These are phyloP conservation scores for Agrypnus murinus DNA, from an alignment of 2,888 invertebrate genomes.

Conservation along the genomic window DNA sequence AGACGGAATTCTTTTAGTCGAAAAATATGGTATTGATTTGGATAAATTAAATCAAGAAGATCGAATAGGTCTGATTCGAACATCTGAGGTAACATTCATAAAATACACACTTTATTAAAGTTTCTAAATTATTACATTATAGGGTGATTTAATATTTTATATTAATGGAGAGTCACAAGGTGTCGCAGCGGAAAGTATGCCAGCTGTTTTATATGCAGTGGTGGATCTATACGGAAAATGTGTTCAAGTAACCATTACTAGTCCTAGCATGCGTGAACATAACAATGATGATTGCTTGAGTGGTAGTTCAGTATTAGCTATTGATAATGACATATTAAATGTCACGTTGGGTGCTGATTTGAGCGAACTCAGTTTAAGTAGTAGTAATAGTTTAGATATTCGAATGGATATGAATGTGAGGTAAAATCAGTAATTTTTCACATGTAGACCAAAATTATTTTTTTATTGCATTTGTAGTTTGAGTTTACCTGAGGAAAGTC, in stretches of 20 bases:
- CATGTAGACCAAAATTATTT: too few species aligned
- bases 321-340: slow-evolving; percentile 70
- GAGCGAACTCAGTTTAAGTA: slow-evolving; percentile 70
- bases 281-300: slow-evolving; percentile 71
- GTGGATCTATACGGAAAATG: slow-evolving; percentile 90
- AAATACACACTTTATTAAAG: slow-evolving; percentile 10
- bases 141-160: slow-evolving; percentile 90
- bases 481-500: slow-evolving; percentile 66
- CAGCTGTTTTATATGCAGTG: slow-evolving; percentile 83
- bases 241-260: slow-evolving; percentile 81
- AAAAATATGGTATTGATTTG: slow-evolving; percentile 89
- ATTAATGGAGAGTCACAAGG: slow-evolving; percentile 93
- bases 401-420: slow-evolving; percentile 71
- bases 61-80: slow-evolving; percentile 88
- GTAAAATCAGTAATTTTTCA: slow-evolving; percentile 54
- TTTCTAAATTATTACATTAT: slow-evolving; percentile 5
- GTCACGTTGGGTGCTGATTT: slow-evolving; percentile 70
- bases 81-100: slow-evolving; percentile 79
- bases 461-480: slow-evolving; percentile 59
- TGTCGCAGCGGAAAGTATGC: slow-evolving; percentile 86
- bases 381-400: slow-evolving; percentile 70
- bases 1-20: slow-evolving; percentile 87
- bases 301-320: slow-evolving; percentile 70
- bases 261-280: slow-evolving; percentile 69
- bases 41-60: slow-evolving; percentile 89